A percentile compares a stretch with the other conserved stretches of the same genome.
These are phyloP conservation scores for Neodiprion fabricii DNA, from an alignment of 1,140 invertebrate genomes.

Conservation along the genomic window DNA sequence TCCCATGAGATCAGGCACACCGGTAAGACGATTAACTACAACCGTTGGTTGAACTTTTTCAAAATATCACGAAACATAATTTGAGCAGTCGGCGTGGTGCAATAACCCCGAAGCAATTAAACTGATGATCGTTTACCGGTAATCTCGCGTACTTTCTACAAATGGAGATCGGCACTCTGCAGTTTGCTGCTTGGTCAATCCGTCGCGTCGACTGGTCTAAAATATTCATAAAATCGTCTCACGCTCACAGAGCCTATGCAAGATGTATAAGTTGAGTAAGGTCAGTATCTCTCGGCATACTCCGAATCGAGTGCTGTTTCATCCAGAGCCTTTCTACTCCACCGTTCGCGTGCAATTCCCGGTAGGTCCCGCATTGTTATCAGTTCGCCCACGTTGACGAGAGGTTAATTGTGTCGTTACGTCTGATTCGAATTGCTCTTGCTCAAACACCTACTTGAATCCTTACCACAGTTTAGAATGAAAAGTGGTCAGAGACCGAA, in stretches of 20 bases:
- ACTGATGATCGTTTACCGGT: slow-evolving; percentile 14
- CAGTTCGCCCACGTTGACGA: neutral
- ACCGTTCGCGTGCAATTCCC: neutral
- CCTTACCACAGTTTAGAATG: too few species aligned
- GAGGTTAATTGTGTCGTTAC: slow-evolving; percentile 8
- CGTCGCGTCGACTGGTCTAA: slow-evolving; percentile 8
- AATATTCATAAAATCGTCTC: neutral
- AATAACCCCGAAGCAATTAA: slow-evolving; percentile 1
- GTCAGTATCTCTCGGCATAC: slow-evolving; percentile 13
- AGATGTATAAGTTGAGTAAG: neutral
- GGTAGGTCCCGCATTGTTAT: neutral
- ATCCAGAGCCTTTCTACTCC: slow-evolving; percentile 26
- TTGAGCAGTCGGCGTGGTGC: neutral
- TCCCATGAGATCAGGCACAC: too few species aligned
- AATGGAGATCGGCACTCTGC: slow-evolving; percentile 19
- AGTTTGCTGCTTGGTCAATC: slow-evolving; percentile 20
- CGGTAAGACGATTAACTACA: too few species aligned
- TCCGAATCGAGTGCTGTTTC: slow-evolving; percentile 25
- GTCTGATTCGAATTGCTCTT: neutral
- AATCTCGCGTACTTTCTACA: slow-evolving; percentile 28
- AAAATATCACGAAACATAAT: too few species aligned
- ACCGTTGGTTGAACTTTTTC: too few species aligned
- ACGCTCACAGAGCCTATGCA: too few species aligned
- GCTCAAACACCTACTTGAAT: too few species aligned
- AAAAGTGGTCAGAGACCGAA: too few species aligned